Conservation (phyloP, 2,797 vertebrate species). For the Acanthurus tractus region DNA sequence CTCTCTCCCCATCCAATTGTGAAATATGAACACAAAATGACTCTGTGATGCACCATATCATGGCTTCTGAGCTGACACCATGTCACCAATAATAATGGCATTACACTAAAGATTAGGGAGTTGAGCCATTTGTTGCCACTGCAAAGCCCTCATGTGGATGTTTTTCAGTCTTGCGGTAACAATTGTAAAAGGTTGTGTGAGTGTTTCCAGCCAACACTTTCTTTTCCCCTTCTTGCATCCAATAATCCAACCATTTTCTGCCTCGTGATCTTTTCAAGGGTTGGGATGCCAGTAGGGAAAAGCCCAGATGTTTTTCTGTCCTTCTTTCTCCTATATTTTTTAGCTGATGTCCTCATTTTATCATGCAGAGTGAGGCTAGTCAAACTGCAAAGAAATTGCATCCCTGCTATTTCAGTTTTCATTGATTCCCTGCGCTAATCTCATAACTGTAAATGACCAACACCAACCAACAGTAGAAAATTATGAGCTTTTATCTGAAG, state of each 20-base stretch:
- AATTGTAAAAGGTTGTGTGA: conserved; percentile 34
- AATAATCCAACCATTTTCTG: conserved; percentile 27
- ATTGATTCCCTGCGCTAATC: conserved; percentile 1
- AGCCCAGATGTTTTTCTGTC: conserved; percentile 13
- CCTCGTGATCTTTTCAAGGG: conserved; percentile 11
- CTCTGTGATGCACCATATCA: conserved; percentile 71
- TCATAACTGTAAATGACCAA: conserved; percentile 19
- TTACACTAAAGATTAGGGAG: conserved; percentile 72
- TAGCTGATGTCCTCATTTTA: neutral
- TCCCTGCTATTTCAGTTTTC: neutral
- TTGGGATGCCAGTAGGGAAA: neutral
- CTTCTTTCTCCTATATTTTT: conserved; percentile 4
- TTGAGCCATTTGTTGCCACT: conserved; percentile 59
- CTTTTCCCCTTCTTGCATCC: conserved; percentile 6
- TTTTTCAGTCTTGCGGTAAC: conserved; percentile 44
- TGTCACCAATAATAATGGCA: conserved; percentile 82
- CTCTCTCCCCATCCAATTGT: conserved; percentile 71
- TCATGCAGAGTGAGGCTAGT: neutral
- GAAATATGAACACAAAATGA: conserved; percentile 78
- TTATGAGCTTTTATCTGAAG: conserved; percentile 15
- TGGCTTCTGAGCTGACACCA: conserved; percentile 77
- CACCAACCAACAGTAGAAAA: conserved; percentile 8
- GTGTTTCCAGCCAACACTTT: conserved; percentile 14
- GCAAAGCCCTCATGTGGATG: conserved; percentile 50
- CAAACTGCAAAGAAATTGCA: neutral